phyloP scores from a whole-genome alignment of 53 echinoderm and acorn worm genomes.

The Mesocentrotus franciscanus region DNA sequence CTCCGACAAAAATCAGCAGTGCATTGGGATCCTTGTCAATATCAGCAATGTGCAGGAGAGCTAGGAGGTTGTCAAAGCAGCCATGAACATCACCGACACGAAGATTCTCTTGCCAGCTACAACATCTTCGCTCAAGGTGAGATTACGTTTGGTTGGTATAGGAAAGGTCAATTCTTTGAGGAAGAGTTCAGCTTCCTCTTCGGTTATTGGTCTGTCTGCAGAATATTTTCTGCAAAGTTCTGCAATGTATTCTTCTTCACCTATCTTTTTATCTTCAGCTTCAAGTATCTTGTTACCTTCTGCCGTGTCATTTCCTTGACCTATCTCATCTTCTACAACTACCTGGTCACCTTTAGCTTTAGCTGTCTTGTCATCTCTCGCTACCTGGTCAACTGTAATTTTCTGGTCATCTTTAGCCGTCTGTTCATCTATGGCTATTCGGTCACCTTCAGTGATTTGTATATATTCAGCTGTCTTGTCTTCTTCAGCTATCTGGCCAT shows the following conservation, averaged over 20 bases:
- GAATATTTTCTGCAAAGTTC: conserved; percentile 36
- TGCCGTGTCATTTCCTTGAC: not conserved
- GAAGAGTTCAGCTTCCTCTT: conserved; percentile 55
- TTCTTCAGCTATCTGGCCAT: not conserved
- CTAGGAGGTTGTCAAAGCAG: conserved; percentile 77
- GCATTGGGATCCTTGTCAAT: conserved; percentile 61
- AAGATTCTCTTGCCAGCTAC: conserved; percentile 69
- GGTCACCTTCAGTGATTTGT: not conserved
- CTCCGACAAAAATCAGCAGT: conserved; percentile 77
- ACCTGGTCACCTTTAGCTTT: not conserved
- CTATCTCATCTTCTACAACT: not conserved
- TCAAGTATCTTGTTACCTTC: not conserved
- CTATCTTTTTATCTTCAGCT: not conserved
- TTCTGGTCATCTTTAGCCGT: not conserved
- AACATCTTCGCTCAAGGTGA: conserved; percentile 54
- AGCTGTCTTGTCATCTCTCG: not conserved
- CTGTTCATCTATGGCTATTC: not conserved
- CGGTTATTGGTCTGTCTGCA: not conserved
- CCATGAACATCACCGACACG: conserved; percentile 87
- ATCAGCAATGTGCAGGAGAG: conserved; percentile 72
- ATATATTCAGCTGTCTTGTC: not conserved
- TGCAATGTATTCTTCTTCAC: not conserved
- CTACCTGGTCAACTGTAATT: not conserved
- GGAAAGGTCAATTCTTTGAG: conserved; percentile 57
- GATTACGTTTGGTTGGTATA: conserved; percentile 55